Conservation (phyloP, 2,888 invertebrate genomes). For the Biston stratarius region DNA sequence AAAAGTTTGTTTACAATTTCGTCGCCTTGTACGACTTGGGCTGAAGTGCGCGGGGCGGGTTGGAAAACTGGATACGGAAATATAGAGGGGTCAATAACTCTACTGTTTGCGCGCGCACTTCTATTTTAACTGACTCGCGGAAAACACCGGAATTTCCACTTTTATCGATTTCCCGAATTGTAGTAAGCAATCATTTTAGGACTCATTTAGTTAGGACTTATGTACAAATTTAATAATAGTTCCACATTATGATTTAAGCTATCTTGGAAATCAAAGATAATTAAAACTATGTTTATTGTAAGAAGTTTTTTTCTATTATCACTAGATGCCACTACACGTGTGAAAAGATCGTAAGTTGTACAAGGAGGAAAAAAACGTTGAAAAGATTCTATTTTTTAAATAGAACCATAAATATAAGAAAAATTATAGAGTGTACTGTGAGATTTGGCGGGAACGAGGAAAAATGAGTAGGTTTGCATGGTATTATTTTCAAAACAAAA, state of each 20-base stretch:
- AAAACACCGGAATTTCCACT: neutral
- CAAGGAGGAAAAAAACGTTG: neutral
- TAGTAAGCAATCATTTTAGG: neutral
- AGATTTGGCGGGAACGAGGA: no score
- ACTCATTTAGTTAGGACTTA: no score
- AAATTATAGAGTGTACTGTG: no score
- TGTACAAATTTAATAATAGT: no score
- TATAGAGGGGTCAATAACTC: conserved; percentile 3
- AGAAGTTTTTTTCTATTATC: neutral
- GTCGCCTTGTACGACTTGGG: conserved; percentile 45
- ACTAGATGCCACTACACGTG: conserved; percentile 1
- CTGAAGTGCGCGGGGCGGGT: neutral
- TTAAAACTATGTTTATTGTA: no score
- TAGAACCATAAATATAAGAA: no score
- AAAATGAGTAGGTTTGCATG: no score
- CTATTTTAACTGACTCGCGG: no score
- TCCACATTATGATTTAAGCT: no score
- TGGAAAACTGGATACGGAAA: conserved; percentile 18
- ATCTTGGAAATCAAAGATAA: no score
- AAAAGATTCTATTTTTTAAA: neutral
- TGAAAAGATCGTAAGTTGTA: neutral
- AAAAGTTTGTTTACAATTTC: conserved; percentile 61
- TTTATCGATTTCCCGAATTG: neutral
- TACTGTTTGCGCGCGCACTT: conserved; percentile 3
- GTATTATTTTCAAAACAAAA: neutral